A percentile compares a stretch with the other conserved stretches of the same genome.
Evolutionary conservation across 2,888 invertebrate species (phyloP).

Genomic region (Athalia cordata): DNA sequence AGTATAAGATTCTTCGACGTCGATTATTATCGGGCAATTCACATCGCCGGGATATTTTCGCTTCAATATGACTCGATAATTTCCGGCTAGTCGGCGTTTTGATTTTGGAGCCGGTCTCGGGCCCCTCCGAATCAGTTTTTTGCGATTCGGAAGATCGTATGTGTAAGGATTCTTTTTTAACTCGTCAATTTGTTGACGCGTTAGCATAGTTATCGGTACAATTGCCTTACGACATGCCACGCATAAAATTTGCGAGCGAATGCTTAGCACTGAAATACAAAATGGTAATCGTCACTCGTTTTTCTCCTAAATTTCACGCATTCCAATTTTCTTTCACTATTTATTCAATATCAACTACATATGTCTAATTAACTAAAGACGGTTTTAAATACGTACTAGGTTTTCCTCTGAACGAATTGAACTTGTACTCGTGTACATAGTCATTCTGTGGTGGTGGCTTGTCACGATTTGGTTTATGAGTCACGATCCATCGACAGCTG

Average conservation of each 20-base stretch:
- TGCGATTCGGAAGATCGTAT: slow-evolving; percentile 52
- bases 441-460: slow-evolving; percentile 53
- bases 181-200: slow-evolving; percentile 72
- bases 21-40: slow-evolving; percentile 53
- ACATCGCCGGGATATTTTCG: slow-evolving; percentile 50
- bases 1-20: slow-evolving; percentile 51
- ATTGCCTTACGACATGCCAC: slow-evolving; percentile 75
- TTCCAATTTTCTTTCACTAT: background rate
- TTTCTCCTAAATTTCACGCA: slow-evolving; percentile 5
- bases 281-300: slow-evolving; percentile 9
- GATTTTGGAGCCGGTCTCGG: slow-evolving; percentile 51
- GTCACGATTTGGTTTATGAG: slow-evolving; percentile 67
- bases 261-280: slow-evolving; percentile 61
- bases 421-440: slow-evolving; percentile 67
- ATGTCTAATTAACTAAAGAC: background rate
- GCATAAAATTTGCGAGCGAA: slow-evolving; percentile 74
- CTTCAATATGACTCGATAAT: background rate
- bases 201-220: slow-evolving; percentile 74
- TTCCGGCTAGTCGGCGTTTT: slow-evolving; percentile 5
- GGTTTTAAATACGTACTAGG: slow-evolving; percentile 61
- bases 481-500: slow-evolving; percentile 64
- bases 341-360: background rate
- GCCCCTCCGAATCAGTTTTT: slow-evolving; percentile 51
- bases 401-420: slow-evolving; percentile 62
- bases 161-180: slow-evolving; percentile 60